Conservation (phyloP, 2,797 vertebrate genomes). For the Margarornis squamiger region DNA sequence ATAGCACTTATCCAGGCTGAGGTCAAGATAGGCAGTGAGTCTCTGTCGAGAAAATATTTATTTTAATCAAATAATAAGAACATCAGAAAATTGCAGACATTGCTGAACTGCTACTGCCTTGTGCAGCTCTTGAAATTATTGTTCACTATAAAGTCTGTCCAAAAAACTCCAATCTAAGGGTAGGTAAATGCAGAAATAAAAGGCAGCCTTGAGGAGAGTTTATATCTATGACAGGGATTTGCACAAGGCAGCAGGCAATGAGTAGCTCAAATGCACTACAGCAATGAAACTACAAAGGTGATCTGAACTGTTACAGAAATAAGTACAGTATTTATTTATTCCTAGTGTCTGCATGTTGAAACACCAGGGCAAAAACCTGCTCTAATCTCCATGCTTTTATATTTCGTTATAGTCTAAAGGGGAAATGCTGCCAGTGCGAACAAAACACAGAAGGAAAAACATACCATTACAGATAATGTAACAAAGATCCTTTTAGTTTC, state of each 20-base stretch:
- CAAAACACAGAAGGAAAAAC: neutral
- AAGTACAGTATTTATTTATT: neutral
- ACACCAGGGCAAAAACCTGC: neutral
- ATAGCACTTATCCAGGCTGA: slow-evolving; percentile 94
- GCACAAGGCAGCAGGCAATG: neutral
- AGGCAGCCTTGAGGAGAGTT: neutral
- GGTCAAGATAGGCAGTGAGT: slow-evolving; percentile 95
- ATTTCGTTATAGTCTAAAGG: neutral
- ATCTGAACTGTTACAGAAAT: neutral
- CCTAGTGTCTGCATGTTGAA: neutral
- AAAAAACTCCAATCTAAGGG: neutral
- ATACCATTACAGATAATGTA: neutral
- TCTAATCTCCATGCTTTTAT: neutral
- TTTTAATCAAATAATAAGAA: neutral
- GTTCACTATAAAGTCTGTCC: neutral
- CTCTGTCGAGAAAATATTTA: slow-evolving; percentile 75
- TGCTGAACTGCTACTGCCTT: neutral
- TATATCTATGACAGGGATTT: neutral
- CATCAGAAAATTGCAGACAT: neutral
- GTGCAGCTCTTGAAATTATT: neutral
- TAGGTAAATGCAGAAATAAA: neutral
- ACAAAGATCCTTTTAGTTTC: neutral
- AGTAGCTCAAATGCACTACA: neutral
- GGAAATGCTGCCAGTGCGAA: neutral
- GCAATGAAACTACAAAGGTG: neutral